A percentile compares a stretch with the other conserved stretches of the same genome.
Evolutionary conservation across 2,797 vertebrate species (phyloP).

Genomic region (Dermochelys coriacea): DNA sequence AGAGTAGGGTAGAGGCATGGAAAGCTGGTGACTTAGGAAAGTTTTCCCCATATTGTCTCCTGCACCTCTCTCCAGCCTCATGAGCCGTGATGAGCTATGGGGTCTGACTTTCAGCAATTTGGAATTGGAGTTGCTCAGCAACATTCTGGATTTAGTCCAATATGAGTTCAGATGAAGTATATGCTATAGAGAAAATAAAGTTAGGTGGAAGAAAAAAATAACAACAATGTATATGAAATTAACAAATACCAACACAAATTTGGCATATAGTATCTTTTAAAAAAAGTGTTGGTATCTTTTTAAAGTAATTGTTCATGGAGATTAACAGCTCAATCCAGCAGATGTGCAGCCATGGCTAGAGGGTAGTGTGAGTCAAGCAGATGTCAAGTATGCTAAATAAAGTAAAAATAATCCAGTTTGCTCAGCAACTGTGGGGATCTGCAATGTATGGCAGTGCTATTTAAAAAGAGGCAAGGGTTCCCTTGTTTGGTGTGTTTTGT

Average conservation of each 20-base stretch:
- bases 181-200: not conserved
- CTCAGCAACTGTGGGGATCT: not conserved
- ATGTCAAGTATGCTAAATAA: not conserved
- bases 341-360: not conserved
- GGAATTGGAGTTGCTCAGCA: not conserved
- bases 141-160: fast-evolving
- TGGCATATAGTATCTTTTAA: not conserved
- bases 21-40: not conserved
- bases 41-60: not conserved
- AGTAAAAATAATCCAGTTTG: not conserved
- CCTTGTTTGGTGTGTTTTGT: not conserved
- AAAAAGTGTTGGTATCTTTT: not conserved
- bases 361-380: not conserved
- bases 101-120: not conserved
- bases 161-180: not conserved
- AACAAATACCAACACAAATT: not conserved
- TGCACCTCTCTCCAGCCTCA: not conserved
- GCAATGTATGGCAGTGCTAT: not conserved
- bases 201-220: not conserved
- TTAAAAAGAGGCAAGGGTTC: not conserved
- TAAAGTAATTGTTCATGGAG: not conserved
- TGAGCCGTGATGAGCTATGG: not conserved
- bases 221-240: not conserved
- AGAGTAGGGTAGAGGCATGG: not conserved
- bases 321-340: constrained; percentile 10